These are phyloP conservation scores for Grallaria varia DNA, from an alignment of 2,113 vertebrate species.

Conservation along the genomic window DNA sequence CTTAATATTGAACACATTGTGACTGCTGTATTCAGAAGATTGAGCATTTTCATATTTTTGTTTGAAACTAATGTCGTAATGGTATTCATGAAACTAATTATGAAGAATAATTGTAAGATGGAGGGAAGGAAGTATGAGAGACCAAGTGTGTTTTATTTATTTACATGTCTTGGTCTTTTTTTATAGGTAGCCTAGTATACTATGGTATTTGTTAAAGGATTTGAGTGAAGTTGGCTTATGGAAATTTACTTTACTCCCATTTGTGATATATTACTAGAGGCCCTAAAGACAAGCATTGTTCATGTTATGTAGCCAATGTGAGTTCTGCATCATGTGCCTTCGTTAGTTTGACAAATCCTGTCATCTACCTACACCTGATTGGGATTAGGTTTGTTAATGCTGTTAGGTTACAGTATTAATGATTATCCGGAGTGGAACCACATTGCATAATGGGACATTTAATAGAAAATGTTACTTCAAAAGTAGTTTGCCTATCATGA, in stretches of 20 bases:
- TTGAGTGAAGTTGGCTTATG: not conserved
- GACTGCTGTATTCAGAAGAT: not conserved
- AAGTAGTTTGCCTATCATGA: not conserved
- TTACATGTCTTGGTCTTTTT: not conserved
- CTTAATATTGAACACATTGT: not conserved
- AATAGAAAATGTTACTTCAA: not conserved
- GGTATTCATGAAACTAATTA: not conserved
- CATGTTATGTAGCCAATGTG: not conserved
- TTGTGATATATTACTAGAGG: not conserved
- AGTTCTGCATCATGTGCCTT: not conserved
- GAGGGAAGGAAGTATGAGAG: not conserved
- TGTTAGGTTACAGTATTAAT: not conserved
- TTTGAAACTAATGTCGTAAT: not conserved
- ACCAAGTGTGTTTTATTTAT: not conserved
- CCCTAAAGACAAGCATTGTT: not conserved
- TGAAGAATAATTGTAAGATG: not conserved
- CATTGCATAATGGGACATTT: not conserved
- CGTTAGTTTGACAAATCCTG: not conserved
- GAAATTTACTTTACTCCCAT: not conserved
- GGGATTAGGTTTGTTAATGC: not conserved
- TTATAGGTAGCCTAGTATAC: not conserved
- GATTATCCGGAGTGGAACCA: not conserved
- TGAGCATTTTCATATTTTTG: not conserved
- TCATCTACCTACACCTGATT: not conserved
- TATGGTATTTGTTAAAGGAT: not conserved